phyloP scores from a whole-genome alignment of 2,888 invertebrate species.

The Lasius platythorax region DNA sequence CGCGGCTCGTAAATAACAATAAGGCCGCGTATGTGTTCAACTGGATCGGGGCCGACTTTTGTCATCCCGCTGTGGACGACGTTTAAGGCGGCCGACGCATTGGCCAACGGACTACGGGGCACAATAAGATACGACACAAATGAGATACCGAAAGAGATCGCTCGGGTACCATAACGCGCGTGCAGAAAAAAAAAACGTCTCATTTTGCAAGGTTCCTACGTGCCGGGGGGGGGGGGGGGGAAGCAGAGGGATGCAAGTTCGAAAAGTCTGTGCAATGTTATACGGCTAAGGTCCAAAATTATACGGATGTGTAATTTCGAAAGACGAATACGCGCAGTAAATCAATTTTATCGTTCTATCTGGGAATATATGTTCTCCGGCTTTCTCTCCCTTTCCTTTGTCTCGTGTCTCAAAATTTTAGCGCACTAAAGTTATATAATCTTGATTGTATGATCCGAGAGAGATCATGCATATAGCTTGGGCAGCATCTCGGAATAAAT shows the following conservation, averaged over 20 bases:
- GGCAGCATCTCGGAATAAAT: conserved; percentile 14
- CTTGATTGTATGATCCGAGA: neutral
- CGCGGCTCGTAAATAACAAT: conserved; percentile 78
- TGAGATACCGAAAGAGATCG: conserved; percentile 57
- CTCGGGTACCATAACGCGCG: conserved; percentile 15
- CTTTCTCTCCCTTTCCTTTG: conserved; percentile 30
- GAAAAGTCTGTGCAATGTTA: neutral
- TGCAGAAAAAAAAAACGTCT: conserved; percentile 5
- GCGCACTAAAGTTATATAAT: conserved; percentile 9
- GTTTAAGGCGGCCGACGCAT: conserved; percentile 58
- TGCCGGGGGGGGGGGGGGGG: too few relatives aligned
- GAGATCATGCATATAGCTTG: neutral
- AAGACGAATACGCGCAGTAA: neutral
- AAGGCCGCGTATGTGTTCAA: conserved; percentile 69
- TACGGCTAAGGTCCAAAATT: neutral
- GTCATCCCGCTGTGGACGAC: conserved; percentile 52
- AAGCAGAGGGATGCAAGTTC: neutral
- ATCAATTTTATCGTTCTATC: conserved; percentile 6
- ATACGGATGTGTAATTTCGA: neutral
- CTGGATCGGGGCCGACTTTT: conserved; percentile 71
- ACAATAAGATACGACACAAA: conserved; percentile 32
- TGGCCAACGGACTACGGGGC: conserved; percentile 18
- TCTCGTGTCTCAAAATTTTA: conserved; percentile 22
- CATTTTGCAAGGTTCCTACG: conserved; percentile 9
- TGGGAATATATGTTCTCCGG: neutral